These are phyloP conservation scores for Leucophenga maculata DNA, from an alignment of 2,888 invertebrate species.

Conservation along the genomic window DNA sequence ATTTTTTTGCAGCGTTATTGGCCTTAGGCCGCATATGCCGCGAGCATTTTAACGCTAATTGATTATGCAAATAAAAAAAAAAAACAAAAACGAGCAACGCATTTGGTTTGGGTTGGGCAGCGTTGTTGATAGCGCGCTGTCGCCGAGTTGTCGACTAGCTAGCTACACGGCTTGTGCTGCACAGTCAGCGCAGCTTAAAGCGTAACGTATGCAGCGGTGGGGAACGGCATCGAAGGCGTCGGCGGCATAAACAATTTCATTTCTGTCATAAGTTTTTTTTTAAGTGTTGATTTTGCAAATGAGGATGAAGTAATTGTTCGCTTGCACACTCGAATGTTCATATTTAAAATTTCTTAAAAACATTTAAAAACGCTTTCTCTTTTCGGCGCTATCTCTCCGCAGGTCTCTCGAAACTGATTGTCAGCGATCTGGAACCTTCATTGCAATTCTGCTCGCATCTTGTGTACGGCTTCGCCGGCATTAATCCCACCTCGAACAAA, in stretches of 20 bases:
- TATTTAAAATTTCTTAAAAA: too few species aligned
- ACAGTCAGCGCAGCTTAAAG: too few species aligned
- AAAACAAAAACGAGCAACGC: not conserved
- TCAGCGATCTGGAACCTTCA: conserved; percentile 82
- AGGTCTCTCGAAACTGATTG: conserved; percentile 86
- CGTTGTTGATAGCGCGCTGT: not conserved
- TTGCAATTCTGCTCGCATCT: conserved; percentile 85
- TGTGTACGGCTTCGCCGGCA: conserved; percentile 84
- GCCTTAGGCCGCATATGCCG: conserved; percentile 8
- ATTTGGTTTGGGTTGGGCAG: conserved; percentile 33
- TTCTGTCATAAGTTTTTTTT: conserved; percentile 10
- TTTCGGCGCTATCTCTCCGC: conserved; percentile 55
- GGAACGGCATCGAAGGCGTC: not conserved
- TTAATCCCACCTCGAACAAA: conserved; percentile 81
- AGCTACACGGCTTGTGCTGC: too few species aligned
- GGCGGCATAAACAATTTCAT: conserved; percentile 2
- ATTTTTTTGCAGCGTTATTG: not conserved
- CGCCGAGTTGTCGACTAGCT: not conserved
- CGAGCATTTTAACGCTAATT: conserved; percentile 35
- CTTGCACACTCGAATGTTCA: too few species aligned
- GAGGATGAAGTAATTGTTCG: conserved; percentile 21
- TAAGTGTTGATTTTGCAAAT: conserved; percentile 7
- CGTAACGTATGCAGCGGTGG: not conserved
- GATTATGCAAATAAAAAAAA: conserved; percentile 34
- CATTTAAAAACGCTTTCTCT: not conserved